phyloP scores from a whole-genome alignment of 2,888 invertebrate genomes.

The Dryadula phaetusa region DNA sequence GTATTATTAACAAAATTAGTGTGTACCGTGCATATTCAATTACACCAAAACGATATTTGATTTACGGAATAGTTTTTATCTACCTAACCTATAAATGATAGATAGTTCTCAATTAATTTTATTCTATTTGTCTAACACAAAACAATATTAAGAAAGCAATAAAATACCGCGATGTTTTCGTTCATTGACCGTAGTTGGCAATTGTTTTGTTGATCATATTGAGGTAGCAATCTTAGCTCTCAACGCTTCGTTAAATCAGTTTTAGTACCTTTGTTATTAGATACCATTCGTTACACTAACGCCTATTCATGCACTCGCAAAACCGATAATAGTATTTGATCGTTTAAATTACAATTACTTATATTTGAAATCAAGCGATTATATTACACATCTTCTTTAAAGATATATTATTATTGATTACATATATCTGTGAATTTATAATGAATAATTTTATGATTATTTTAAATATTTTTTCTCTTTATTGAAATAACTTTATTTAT shows the following conservation, averaged over 20 bases:
- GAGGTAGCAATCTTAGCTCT: conserved; percentile 53
- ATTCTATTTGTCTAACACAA: conserved; percentile 5
- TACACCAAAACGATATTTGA: neutral
- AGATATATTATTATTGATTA: too few relatives aligned
- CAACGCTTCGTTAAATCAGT: conserved; percentile 47
- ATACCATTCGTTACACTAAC: conserved; percentile 32
- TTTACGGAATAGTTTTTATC: neutral
- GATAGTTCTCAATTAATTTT: neutral
- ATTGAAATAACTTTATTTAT: too few relatives aligned
- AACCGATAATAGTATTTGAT: conserved; percentile 12
- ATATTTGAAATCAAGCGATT: neutral
- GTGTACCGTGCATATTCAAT: neutral
- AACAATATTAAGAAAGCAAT: conserved; percentile 45
- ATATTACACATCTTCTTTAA: too few relatives aligned
- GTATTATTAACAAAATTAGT: neutral
- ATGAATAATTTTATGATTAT: neutral
- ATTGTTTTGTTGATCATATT: conserved; percentile 60
- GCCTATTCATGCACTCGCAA: conserved; percentile 17
- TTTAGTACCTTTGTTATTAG: conserved; percentile 38
- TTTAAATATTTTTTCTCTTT: too few relatives aligned
- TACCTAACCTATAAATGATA: neutral
- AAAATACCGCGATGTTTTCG: conserved; percentile 62
- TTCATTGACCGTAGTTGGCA: conserved; percentile 67
- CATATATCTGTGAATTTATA: neutral
- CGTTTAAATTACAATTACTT: neutral